These are phyloP conservation scores for Condylura cristata DNA, from an alignment of 2,113 vertebrate species.

Conservation along the genomic window DNA sequence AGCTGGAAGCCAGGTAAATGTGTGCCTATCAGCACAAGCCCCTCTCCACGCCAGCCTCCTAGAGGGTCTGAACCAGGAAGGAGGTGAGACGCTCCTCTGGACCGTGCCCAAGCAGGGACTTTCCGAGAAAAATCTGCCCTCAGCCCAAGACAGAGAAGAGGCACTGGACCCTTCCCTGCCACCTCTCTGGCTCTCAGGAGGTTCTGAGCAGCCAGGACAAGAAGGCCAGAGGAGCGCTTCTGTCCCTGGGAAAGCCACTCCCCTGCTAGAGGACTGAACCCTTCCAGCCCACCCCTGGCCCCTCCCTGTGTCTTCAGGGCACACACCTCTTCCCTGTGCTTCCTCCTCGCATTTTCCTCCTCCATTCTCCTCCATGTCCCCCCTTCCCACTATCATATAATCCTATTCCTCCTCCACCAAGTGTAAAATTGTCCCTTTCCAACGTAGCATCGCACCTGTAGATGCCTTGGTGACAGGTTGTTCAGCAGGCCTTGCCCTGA, in stretches of 20 bases:
- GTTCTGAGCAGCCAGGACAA: neutral
- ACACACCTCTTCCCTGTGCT: fast-evolving
- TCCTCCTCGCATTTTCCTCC: neutral
- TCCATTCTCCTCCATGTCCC: neutral
- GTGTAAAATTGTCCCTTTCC: neutral
- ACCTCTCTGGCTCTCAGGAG: neutral
- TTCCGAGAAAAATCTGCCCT: neutral
- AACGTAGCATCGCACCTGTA: fast-evolving
- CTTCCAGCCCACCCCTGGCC: fast-evolving
- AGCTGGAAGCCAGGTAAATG: neutral
- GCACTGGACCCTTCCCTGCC: fast-evolving
- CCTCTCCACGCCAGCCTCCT: neutral
- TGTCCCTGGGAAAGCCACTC: neutral
- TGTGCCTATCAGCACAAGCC: fast-evolving
- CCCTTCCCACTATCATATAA: neutral
- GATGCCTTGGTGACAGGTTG: neutral
- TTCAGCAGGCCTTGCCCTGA: neutral
- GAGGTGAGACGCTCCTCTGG: neutral
- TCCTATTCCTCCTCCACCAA: neutral
- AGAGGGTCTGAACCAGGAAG: constrained; percentile 52
- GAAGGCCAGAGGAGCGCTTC: neutral
- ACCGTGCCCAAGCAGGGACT: neutral
- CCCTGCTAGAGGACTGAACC: fast-evolving
- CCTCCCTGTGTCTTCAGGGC: neutral
- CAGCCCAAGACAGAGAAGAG: neutral